Conservation (phyloP, 1,140 invertebrate species). For the Sycophaga agraensis region DNA sequence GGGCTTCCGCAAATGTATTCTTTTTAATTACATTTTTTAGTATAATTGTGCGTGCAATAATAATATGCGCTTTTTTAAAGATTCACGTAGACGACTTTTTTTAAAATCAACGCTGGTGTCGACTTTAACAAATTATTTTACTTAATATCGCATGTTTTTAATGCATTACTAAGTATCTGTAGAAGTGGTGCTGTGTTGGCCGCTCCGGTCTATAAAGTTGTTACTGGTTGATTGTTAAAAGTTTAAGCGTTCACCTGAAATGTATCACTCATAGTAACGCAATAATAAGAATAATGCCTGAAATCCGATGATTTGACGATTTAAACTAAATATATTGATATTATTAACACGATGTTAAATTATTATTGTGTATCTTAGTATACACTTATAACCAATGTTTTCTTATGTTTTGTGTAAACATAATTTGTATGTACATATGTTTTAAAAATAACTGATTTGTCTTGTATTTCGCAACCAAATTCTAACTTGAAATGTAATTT, state of each 20-base stretch:
- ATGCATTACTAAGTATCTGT: slow-evolving; percentile 19
- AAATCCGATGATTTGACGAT: slow-evolving; percentile 5
- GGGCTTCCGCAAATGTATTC: not conserved
- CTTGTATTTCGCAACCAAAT: too few relatives aligned
- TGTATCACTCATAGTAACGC: not conserved
- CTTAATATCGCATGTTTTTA: slow-evolving; percentile 7
- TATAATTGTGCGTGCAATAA: slow-evolving; percentile 3
- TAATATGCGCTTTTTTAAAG: too few relatives aligned
- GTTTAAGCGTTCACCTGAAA: slow-evolving; percentile 5
- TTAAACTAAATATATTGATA: slow-evolving; percentile 20
- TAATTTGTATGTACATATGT: slow-evolving; percentile 4
- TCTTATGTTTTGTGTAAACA: slow-evolving; percentile 3
- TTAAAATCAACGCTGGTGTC: not conserved
- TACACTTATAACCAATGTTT: not conserved
- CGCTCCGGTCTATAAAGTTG: slow-evolving; percentile 3
- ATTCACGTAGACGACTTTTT: too few relatives aligned
- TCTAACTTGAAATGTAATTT: too few relatives aligned
- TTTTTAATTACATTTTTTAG: slow-evolving; percentile 2
- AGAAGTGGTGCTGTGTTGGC: slow-evolving; percentile 16
- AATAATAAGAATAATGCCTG: slow-evolving; percentile 2
- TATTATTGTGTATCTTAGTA: not conserved
- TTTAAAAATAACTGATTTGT: slow-evolving; percentile 8
- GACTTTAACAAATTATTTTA: not conserved
- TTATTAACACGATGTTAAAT: slow-evolving; percentile 10
- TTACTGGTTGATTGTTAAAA: slow-evolving; percentile 24